A percentile compares a stretch with the other conserved stretches of the same genome.
These are phyloP conservation scores for Tylochromis polylepis DNA, from an alignment of 2,113 vertebrate genomes.

Conservation along the genomic window DNA sequence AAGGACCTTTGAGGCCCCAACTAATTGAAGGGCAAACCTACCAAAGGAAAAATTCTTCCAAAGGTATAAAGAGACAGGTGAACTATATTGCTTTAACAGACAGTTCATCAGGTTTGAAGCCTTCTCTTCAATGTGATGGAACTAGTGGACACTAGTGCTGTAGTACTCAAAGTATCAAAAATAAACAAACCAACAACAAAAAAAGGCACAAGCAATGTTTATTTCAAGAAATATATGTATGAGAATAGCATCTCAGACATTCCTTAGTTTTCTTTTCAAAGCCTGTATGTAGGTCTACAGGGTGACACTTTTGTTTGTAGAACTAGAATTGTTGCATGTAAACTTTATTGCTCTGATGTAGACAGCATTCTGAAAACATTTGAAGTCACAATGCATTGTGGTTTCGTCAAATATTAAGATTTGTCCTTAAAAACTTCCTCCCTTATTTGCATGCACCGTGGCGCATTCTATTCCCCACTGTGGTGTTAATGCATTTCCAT, in stretches of 20 bases:
- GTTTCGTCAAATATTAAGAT: slow-evolving; percentile 24
- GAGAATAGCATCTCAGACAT: background rate
- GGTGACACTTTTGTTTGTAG: background rate
- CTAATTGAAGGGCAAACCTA: background rate
- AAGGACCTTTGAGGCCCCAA: background rate
- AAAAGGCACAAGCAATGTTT: background rate
- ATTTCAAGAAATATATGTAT: background rate
- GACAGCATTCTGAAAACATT: background rate
- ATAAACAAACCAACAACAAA: background rate
- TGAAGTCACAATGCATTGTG: background rate
- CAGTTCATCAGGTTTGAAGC: background rate
- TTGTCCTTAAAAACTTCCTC: slow-evolving; percentile 2
- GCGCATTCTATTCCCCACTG: slow-evolving; percentile 17
- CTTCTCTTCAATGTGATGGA: background rate
- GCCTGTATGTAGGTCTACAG: background rate
- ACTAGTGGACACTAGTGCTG: background rate
- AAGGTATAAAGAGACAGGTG: background rate
- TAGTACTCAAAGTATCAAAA: background rate
- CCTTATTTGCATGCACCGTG: slow-evolving; percentile 32
- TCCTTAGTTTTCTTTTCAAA: background rate
- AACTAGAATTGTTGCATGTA: background rate
- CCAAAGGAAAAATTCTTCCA: background rate
- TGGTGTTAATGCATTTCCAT: slow-evolving; percentile 35
- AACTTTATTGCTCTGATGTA: background rate
- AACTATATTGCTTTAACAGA: background rate